Evolutionary conservation across 92 coral and sea anemone genomes (phyloP).

Genomic region (Porites lobata): DNA sequence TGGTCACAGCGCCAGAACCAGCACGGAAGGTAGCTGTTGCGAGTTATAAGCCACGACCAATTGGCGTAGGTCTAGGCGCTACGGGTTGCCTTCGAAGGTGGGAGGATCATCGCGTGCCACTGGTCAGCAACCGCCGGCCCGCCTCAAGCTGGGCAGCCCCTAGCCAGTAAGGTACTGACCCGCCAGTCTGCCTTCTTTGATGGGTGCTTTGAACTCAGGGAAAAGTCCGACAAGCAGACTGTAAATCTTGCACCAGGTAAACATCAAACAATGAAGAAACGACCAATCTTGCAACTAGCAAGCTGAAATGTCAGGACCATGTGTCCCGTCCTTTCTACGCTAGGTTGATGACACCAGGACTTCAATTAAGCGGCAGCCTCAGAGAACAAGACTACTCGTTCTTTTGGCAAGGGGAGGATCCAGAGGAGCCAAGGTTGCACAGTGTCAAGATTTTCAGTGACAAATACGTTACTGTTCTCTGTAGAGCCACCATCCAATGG

Average conservation of each 20-base stretch:
- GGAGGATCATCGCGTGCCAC: conserved; percentile 76
- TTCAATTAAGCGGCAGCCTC: conserved; percentile 33
- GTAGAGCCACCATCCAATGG: neutral
- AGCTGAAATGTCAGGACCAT: too few relatives aligned
- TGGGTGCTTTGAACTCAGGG: conserved; percentile 64
- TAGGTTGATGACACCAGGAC: neutral
- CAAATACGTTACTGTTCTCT: neutral
- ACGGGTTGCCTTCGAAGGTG: conserved; percentile 70
- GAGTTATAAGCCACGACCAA: neutral
- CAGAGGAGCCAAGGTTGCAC: neutral
- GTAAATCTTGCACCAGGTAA: too few relatives aligned
- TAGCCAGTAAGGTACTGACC: conserved; percentile 34
- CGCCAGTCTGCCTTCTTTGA: conserved; percentile 62
- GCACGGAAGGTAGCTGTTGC: neutral
- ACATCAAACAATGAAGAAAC: too few relatives aligned
- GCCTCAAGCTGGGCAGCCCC: conserved; percentile 50
- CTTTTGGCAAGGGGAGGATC: neutral
- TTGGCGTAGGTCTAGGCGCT: conserved; percentile 39
- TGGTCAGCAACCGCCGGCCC: conserved; percentile 47
- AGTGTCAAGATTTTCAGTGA: neutral
- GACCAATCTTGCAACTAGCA: too few relatives aligned
- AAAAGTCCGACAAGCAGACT: neutral
- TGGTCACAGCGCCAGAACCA: neutral
- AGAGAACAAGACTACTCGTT: conserved; percentile 55
- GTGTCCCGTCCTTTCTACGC: too few relatives aligned